Conservation (phyloP, 2,797 vertebrate species). For the Tympanoctomys barrerae region DNA sequence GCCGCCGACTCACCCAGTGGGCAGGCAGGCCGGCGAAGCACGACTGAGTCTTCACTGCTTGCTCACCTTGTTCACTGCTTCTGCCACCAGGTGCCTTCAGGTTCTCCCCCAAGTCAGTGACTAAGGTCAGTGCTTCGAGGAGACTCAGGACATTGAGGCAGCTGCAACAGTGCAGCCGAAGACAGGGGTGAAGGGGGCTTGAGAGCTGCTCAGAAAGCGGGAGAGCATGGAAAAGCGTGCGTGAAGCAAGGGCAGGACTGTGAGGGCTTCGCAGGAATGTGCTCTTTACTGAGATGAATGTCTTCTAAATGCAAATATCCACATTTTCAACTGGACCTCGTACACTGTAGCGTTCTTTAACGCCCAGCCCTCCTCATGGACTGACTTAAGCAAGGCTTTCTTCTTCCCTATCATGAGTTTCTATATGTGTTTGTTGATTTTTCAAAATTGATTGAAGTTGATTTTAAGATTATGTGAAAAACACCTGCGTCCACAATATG, state of each 20-base stretch:
- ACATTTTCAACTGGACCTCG: background rate
- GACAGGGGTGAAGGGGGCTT: background rate
- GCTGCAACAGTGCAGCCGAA: background rate
- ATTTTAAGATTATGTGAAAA: slow-evolving; percentile 51
- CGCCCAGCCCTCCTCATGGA: background rate
- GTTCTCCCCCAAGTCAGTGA: background rate
- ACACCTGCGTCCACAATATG: background rate
- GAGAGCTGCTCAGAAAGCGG: background rate
- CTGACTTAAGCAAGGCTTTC: background rate
- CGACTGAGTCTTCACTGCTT: background rate
- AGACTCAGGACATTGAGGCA: background rate
- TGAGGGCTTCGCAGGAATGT: background rate
- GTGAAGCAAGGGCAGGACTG: background rate
- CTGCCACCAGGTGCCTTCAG: background rate
- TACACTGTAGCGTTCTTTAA: background rate
- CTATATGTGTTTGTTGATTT: background rate
- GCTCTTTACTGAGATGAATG: background rate
- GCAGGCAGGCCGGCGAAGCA: background rate
- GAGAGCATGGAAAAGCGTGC: background rate
- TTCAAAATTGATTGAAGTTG: background rate
- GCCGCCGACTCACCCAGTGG: background rate
- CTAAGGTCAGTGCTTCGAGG: background rate
- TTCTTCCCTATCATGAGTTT: background rate
- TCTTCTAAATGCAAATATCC: background rate
- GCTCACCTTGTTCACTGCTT: background rate